Evolutionary conservation across 1,140 invertebrate species (phyloP).

Genomic region (Pectinophora gossypiella): DNA sequence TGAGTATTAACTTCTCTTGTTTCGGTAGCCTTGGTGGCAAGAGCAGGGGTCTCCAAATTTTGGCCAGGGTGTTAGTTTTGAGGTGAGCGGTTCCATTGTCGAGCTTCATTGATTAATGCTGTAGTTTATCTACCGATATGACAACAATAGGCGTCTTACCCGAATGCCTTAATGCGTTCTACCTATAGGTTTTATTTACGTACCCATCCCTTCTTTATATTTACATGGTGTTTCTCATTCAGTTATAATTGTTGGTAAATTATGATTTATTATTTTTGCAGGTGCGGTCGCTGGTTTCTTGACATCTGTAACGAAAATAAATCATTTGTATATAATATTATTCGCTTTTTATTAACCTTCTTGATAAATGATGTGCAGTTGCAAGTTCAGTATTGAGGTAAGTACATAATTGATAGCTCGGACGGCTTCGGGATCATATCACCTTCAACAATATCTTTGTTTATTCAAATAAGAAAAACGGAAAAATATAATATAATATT

Average conservation of each 20-base stretch:
- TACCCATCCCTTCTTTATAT: slow-evolving; percentile 34
- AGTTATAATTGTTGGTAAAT: slow-evolving; percentile 11
- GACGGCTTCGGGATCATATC: too few relatives aligned
- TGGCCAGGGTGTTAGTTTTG: slow-evolving; percentile 41
- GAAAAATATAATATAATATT: too few relatives aligned
- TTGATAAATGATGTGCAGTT: too few relatives aligned
- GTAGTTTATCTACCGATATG: slow-evolving; percentile 72
- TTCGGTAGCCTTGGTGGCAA: neutral
- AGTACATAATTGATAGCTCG: too few relatives aligned
- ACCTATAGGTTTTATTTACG: slow-evolving; percentile 61
- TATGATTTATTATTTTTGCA: slow-evolving; percentile 19
- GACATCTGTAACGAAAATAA: neutral
- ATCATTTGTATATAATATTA: too few relatives aligned
- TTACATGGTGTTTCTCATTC: slow-evolving; percentile 54
- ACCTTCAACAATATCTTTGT: too few relatives aligned
- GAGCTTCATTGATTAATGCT: slow-evolving; percentile 61
- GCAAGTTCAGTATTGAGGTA: too few relatives aligned
- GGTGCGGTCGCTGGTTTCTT: slow-evolving; percentile 8
- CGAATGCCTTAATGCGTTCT: slow-evolving; percentile 62
- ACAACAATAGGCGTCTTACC: slow-evolving; percentile 68
- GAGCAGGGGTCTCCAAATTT: slow-evolving; percentile 21
- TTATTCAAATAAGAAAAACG: too few relatives aligned
- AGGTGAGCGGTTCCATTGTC: slow-evolving; percentile 66
- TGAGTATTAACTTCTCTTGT: neutral
- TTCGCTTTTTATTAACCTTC: too few relatives aligned